phyloP scores from a whole-genome alignment of 2,113 vertebrate genomes.

The Salminus brasiliensis region DNA sequence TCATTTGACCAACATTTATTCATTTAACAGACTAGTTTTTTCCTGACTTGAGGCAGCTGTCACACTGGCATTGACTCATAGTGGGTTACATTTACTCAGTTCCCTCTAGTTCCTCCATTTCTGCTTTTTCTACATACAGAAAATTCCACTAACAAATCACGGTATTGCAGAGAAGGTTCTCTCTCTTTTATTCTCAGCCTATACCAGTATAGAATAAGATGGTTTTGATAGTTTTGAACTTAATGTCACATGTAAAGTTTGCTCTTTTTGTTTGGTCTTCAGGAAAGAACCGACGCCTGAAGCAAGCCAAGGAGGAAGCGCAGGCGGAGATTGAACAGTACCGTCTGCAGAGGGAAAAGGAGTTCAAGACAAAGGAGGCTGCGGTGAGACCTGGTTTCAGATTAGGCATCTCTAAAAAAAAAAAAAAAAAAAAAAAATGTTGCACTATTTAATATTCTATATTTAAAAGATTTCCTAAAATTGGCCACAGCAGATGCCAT shows the following conservation, averaged over 20 bases:
- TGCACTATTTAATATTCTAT: background rate
- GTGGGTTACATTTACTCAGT: background rate
- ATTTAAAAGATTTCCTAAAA: too few species aligned
- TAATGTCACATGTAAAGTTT: background rate
- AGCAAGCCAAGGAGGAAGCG: constrained; percentile 98
- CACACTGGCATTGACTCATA: constrained; percentile 40
- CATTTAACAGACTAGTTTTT: too few species aligned
- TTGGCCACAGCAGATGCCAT: background rate
- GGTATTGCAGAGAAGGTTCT: background rate
- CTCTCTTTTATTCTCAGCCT: background rate
- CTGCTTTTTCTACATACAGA: constrained; percentile 14
- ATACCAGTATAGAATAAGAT: background rate
- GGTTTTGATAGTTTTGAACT: background rate
- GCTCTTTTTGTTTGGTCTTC: background rate
- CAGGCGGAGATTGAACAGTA: constrained; percentile 98
- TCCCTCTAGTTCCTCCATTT: constrained; percentile 23
- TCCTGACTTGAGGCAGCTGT: too few species aligned
- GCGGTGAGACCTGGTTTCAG: constrained; percentile 71
- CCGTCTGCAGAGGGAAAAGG: constrained; percentile 93
- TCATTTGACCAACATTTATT: too few species aligned
- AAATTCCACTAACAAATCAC: background rate
- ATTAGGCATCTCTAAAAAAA: background rate
- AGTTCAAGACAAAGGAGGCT: constrained; percentile 97
- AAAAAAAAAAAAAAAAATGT: background rate
- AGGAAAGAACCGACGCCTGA: constrained; percentile 96